Base-by-base conservation (phyloP, 2,113 vertebrate genomes). In the Zosterops pallidus region DNA sequence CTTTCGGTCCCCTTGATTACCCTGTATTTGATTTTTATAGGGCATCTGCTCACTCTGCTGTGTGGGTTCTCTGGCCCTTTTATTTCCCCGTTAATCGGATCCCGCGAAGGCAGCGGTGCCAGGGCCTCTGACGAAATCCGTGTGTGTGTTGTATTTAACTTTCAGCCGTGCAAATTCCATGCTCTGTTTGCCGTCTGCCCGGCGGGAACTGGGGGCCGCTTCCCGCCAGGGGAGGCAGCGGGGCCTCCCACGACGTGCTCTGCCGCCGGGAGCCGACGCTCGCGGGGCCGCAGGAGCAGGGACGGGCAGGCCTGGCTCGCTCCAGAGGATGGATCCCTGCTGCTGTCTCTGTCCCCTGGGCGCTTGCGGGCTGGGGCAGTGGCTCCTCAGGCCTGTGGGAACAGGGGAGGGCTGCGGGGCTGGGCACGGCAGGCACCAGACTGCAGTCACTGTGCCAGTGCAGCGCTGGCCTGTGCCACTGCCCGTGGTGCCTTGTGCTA, bases 91-190 rank as follows among this genome's bases (percentile, higher is more conserved):
- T 89, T 96, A 90, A 96, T 91, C 78, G 65, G 93, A 95, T 93
- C 93, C 90, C 3, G 9, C 0, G 7, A 72, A 89, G 87, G 91
- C 89, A 72, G 91, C 71, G 56, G 79, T 92, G 87, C 94, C 89
- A 90, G 95, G 92, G 84, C 89, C 92, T 79, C 95, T 92, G 95
- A 90, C 82, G 50, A 95, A 92, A 90, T 76, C 93, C 21, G 57
- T 86, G 83, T 94, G 91, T 91, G 93, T 84, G 91, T 84, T 95
- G 95, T 92, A 76, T 96, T 95, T 96, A 95, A 94, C 87, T 91
- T 92, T 41, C 77, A 95, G 96, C 94, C 90, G 89, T 95, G 95
- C 96, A 95, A 92, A 95, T 95, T 95, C 93, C 96, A 97, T 64
- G 83, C 88, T 94, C 84, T 95, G 92, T 97, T 96, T 97, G 96